Evolutionary conservation across 1,140 invertebrate species (phyloP).

Genomic region (Drosophila gunungcola): DNA sequence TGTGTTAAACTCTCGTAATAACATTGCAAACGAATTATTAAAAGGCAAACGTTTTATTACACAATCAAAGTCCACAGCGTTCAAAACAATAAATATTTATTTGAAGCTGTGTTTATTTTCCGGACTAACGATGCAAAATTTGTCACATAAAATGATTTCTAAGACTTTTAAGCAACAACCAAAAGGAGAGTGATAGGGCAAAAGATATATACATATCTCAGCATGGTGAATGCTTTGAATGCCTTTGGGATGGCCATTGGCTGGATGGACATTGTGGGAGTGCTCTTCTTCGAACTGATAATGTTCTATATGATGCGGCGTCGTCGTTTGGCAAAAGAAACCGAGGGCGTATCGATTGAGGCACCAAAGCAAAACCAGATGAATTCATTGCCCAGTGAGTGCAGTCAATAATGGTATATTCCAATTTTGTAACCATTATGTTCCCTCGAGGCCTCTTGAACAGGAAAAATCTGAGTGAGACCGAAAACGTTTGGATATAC

Average conservation of each 20-base stretch:
- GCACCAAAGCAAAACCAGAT: background rate
- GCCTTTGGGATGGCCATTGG: constrained; percentile 69
- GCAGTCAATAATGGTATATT: background rate
- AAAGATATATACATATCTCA: background rate
- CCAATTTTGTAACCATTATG: background rate
- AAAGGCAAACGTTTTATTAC: background rate
- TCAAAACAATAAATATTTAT: background rate
- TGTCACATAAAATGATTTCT: constrained; percentile 1
- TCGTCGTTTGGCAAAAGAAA: background rate
- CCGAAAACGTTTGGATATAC: constrained; percentile 31
- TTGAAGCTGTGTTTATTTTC: background rate
- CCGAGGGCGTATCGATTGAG: background rate
- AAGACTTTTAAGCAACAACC: background rate
- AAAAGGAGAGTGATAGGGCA: background rate
- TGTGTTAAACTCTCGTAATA: no score
- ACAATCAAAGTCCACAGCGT: background rate
- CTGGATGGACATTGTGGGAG: constrained; percentile 63
- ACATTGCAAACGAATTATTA: no score
- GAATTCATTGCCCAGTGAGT: constrained; percentile 17
- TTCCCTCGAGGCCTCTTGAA: constrained; percentile 19
- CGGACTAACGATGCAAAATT: background rate
- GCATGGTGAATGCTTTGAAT: constrained; percentile 46
- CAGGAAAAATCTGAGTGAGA: constrained; percentile 1
- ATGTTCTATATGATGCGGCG: constrained; percentile 47
- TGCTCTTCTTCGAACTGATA: constrained; percentile 58